Evolutionary conservation across 1,140 invertebrate genomes (phyloP).

Genomic region (Doryteuthis pealeii): DNA sequence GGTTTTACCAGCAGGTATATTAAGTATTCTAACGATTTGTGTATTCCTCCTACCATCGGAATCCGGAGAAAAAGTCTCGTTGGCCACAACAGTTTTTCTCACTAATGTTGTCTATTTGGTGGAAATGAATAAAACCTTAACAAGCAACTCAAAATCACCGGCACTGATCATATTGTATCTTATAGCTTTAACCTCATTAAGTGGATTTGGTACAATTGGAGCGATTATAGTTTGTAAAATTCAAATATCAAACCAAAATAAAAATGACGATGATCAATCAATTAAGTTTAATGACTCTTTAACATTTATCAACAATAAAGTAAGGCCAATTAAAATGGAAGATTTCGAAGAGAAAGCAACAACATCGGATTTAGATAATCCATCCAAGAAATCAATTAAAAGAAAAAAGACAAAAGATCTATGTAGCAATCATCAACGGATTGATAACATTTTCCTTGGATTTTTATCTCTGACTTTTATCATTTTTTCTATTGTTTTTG

Average conservation of each 20-base stretch:
- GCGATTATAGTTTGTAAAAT: neutral
- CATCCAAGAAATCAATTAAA: too few species aligned
- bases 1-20: slow-evolving; percentile 42
- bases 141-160: neutral
- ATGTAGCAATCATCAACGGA: too few species aligned
- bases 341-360: too few species aligned
- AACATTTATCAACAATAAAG: too few species aligned
- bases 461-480: too few species aligned
- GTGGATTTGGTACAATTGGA: neutral
- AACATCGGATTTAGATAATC: too few species aligned
- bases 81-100: slow-evolving; percentile 75
- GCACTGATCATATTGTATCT: neutral
- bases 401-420: too few species aligned
- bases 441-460: too few species aligned
- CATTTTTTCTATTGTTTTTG: too few species aligned
- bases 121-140: neutral
- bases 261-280: too few species aligned
- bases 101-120: slow-evolving; percentile 27
- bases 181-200: neutral
- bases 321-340: too few species aligned
- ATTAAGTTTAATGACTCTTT: too few species aligned
- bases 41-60: slow-evolving; percentile 97
- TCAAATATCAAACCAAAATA: neutral
- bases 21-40: slow-evolving; percentile 87
- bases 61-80: slow-evolving; percentile 96